phyloP scores from a whole-genome alignment of 2,797 vertebrate species.

The Gobio occitaniae region DNA sequence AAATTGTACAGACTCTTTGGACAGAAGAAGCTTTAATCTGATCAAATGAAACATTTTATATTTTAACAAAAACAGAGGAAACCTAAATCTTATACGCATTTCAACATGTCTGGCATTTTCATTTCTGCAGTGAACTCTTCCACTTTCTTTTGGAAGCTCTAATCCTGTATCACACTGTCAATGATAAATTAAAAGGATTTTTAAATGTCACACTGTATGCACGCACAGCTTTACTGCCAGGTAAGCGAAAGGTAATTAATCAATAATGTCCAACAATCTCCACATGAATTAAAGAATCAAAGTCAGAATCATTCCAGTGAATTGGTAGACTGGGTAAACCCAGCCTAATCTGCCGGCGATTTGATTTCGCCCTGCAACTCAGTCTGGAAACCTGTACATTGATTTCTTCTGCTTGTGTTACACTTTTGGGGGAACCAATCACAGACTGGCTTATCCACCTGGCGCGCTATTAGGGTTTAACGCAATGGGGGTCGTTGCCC shows the following conservation, averaged over 20 bases:
- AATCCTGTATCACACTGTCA: slow-evolving; percentile 6
- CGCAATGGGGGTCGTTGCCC: too few species aligned
- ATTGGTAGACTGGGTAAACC: neutral
- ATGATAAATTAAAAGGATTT: neutral
- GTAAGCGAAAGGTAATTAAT: neutral
- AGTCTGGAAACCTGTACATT: too few species aligned
- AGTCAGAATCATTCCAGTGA: neutral
- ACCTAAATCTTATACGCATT: neutral
- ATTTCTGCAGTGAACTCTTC: neutral
- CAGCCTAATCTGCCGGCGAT: too few species aligned
- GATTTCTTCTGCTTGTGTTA: too few species aligned
- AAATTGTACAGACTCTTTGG: neutral
- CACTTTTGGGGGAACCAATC: too few species aligned
- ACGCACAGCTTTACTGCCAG: neutral
- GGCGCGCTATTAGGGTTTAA: too few species aligned
- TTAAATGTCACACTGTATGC: neutral
- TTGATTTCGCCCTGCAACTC: too few species aligned
- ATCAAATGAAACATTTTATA: neutral
- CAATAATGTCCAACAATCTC: neutral
- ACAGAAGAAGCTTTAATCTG: neutral
- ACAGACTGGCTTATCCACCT: too few species aligned
- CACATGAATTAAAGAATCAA: neutral
- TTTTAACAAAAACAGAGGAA: neutral
- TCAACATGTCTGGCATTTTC: slow-evolving; percentile 8
- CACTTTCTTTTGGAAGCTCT: neutral